Evolutionary conservation across 1,140 invertebrate species (phyloP).

Genomic region (Danaus melanippus): DNA sequence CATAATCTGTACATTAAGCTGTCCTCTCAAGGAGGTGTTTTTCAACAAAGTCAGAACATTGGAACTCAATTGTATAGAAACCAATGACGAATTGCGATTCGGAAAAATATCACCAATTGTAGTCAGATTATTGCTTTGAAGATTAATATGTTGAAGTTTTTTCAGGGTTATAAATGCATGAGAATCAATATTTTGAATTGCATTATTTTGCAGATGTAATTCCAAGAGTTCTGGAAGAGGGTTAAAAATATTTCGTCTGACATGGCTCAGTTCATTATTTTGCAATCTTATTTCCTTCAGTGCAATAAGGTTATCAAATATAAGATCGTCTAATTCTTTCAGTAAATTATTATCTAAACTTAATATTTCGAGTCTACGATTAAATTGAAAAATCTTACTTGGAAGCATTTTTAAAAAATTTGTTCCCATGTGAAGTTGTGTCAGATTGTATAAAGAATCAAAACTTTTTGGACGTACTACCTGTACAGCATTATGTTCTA

Average conservation of each 20-base stretch:
- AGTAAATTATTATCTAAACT: constrained; percentile 94
- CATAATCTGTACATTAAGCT: constrained; percentile 87
- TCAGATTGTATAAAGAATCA: constrained; percentile 79
- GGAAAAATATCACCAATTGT: constrained; percentile 87
- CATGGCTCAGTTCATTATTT: constrained; percentile 84
- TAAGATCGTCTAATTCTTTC: constrained; percentile 82
- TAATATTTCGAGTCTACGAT: constrained; percentile 83
- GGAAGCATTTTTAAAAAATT: constrained; percentile 88
- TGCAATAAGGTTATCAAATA: constrained; percentile 82
- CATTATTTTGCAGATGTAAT: constrained; percentile 90
- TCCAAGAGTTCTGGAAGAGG: constrained; percentile 85
- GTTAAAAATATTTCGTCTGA: constrained; percentile 85
- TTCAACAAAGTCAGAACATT: constrained; percentile 86
- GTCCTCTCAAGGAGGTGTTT: constrained; percentile 83
- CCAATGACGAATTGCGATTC: constrained; percentile 79
- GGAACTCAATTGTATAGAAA: constrained; percentile 88
- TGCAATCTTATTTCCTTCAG: constrained; percentile 89
- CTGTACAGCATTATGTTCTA: constrained; percentile 89
- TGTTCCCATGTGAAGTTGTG: constrained; percentile 87
- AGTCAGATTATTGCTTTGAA: constrained; percentile 86
- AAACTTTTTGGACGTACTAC: constrained; percentile 83
- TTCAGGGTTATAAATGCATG: constrained; percentile 86
- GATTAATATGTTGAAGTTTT: constrained; percentile 90
- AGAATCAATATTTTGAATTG: constrained; percentile 84
- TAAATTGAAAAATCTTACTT: constrained; percentile 80